Conservation (phyloP, 2,113 vertebrate genomes). For the Lycaon pictus region DNA sequence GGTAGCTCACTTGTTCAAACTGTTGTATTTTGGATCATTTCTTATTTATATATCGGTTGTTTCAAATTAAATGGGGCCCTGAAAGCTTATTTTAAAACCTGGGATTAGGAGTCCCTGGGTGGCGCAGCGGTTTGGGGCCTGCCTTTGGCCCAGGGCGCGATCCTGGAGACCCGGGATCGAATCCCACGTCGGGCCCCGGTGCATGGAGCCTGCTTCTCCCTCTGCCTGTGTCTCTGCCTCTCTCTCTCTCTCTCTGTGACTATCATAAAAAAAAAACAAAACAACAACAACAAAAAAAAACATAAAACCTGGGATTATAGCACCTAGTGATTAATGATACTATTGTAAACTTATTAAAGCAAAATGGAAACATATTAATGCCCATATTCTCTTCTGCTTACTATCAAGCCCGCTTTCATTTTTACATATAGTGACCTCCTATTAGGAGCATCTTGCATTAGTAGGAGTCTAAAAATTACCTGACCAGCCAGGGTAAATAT, state of each 20-base stretch:
- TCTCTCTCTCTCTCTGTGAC: no score
- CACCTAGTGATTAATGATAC: background rate
- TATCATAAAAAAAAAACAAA: no score
- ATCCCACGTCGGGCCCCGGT: no score
- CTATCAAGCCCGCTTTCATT: background rate
- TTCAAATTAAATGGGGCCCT: slow-evolving; percentile 5
- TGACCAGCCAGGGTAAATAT: background rate
- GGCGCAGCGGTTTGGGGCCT: no score
- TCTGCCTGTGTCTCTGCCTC: no score
- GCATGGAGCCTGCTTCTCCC: no score
- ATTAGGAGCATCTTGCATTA: background rate
- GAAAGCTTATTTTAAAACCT: background rate
- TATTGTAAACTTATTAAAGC: slow-evolving; percentile 38
- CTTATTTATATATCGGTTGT: slow-evolving; percentile 32
- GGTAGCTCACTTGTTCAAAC: slow-evolving; percentile 12
- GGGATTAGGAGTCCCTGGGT: background rate
- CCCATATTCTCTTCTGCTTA: background rate
- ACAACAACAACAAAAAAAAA: no score
- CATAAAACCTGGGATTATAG: background rate
- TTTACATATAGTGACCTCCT: slow-evolving; percentile 53
- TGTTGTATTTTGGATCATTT: background rate
- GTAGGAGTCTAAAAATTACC: background rate
- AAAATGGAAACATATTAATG: slow-evolving; percentile 15
- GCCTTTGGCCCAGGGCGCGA: no score
- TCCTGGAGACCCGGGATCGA: no score